Base-by-base conservation (phyloP, 2,888 invertebrate species). In the Cosmopolites sordidus region DNA sequence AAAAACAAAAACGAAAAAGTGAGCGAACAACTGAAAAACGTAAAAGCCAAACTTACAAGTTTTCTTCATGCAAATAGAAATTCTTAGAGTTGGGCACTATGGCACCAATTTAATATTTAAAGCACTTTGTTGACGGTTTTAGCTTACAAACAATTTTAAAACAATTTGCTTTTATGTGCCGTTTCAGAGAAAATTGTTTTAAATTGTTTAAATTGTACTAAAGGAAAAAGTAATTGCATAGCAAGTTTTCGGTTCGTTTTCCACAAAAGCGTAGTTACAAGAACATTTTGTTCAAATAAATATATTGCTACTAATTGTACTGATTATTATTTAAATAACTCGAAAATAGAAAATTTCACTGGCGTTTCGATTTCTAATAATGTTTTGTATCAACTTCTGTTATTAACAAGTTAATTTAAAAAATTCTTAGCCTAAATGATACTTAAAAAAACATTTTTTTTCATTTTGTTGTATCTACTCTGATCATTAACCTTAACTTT, bases 51-150 rank as follows among this genome's bases (percentile, higher is more conserved):
- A 51, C 45, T 51, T 51, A 33, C 39, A 51, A 38, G 51, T 51
- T 51, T 51, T 51, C 45, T 45, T 45, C 40, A 45, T 51, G 51
- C 38, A 51, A 51, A 51, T 51, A 51, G 45, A 40, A 45, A 33
- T 40, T 51, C 38, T 44, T 33, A 40, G 40, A 40, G 40, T 38
- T 38, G 51, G 30, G 17, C 39, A 29, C 30, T 43, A 44, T 14
- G 44, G 43, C 51, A 51, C 51, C 45, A 30, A 40, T 41, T 51
- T 40, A 40, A 16, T 40, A 40, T 40, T 40, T 40, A 40, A 40
- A 40, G 17, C 40, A 40, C 40, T 40, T 40, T 40, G 40, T 40
- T 40, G 40, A 40, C 40, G 40, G 33, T 33, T 33, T 33, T 33
- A 33, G 33, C 33, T 33, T 33, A 33, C 33, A n/a, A 33, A 33